A percentile compares a stretch with the other conserved stretches of the same genome.
phyloP scores from a whole-genome alignment of 1,140 invertebrate species.

The Plectrocnemia conspersa region DNA sequence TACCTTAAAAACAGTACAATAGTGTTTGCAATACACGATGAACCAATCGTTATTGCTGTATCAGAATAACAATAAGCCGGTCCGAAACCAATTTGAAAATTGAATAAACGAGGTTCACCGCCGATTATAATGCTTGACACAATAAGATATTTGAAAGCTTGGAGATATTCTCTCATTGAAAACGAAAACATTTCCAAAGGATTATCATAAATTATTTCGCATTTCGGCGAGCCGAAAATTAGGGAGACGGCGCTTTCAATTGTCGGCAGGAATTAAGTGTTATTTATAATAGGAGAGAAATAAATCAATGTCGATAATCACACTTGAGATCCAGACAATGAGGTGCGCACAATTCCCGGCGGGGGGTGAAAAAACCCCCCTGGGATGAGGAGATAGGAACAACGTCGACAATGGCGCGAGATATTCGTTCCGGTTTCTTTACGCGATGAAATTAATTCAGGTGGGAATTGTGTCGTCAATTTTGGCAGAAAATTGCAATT shows the following conservation, averaged over 20 bases:
- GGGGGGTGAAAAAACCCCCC: neutral
- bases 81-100: neutral
- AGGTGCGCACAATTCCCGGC: conserved; percentile 7
- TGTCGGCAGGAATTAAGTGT: conserved; percentile 18
- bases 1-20: too few relatives aligned
- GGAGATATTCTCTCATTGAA: too few relatives aligned
- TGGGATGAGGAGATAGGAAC: neutral
- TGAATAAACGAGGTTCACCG: neutral
- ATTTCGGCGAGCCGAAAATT: conserved; percentile 5
- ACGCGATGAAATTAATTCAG: conserved; percentile 19
- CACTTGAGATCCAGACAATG: conserved; percentile 12
- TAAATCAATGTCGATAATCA: conserved; percentile 22
- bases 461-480: too few relatives aligned
- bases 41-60: too few relatives aligned
- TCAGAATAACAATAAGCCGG: neutral
- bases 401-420: neutral
- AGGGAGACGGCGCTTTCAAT: conserved; percentile 8
- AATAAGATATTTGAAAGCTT: conserved; percentile 4
- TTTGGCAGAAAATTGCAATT: too few relatives aligned
- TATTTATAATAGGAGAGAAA: conserved; percentile 20
- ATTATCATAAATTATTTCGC: conserved; percentile 20
- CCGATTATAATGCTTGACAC: neutral
- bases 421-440: conserved; percentile 5
- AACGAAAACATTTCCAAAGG: conserved; percentile 11
- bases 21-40: too few relatives aligned